Base-by-base conservation (phyloP, 2,797 vertebrate genomes). In the Phrynocephalus guinanensis region DNA sequence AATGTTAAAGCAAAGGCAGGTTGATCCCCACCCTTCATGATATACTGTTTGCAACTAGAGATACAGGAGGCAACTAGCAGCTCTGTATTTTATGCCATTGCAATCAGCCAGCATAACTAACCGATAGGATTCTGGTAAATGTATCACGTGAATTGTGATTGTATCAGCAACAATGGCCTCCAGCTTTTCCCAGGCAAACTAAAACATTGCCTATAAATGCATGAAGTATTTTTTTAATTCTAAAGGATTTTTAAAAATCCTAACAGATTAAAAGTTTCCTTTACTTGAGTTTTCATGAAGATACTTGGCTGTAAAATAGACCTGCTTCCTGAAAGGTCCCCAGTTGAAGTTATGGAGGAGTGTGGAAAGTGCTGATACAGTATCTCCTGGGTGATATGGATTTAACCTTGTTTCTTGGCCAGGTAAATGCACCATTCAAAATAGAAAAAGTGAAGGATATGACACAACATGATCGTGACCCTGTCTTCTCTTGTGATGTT, bases 391-490 rank as follows among this genome's bases (percentile, higher is more conserved):
- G 11, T 33, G 50, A 72, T 30, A 78, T 18, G 13, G 30, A 72
- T 38, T 85, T 44, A 77, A 48, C 8, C 38, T 80, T 60, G 33
- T 75, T n/a, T 48, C 38, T 1, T 73, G 88, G 93, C 15, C 92
- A 99, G 99, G 98, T 99, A 26, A 96, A 95, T 50, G 96, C 97
- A 0, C 95, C 96, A 3, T 98, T 98, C 94, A 96, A 84, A 90
- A 94, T 99, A 48, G 95, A 97, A 85, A 86, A 67, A 50, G 77
- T 93, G 44, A 89, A 94, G 7, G 94, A 92, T 4, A 22, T 91
- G 20, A 86, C 95, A 78, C 56, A 95, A 79, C 88, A 56, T 90
- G 97, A 97, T 80, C 88, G 63, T 90, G 97, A 97, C 82, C 94
- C 93, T 48, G 94, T 95, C 90, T 99, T 99, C 92, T 96, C 87